Conservation (phyloP, 1,140 invertebrate species). For the Stegodyphus dumicola region DNA sequence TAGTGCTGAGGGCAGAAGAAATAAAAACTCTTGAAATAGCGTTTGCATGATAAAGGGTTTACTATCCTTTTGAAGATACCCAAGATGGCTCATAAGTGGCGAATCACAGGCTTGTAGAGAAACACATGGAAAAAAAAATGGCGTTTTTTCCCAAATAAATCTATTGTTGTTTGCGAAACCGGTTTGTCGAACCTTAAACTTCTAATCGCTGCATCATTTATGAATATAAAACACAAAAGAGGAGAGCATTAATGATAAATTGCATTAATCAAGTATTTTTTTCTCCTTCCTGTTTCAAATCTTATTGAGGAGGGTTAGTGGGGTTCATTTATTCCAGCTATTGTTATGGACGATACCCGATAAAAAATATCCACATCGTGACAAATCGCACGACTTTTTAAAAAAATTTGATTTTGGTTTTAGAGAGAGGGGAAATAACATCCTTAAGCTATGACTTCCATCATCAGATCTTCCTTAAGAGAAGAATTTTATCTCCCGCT, state of each 20-base stretch:
- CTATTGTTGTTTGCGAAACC: constrained; percentile 17
- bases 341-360: constrained; percentile 36
- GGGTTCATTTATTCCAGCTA: constrained; percentile 35
- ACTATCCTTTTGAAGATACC: too few species aligned
- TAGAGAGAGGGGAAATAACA: not conserved
- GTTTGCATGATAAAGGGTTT: too few species aligned
- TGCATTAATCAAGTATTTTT: constrained; percentile 50
- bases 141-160: not conserved
- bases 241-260: constrained; percentile 42
- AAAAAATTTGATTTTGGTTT: constrained; percentile 24
- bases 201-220: constrained; percentile 31
- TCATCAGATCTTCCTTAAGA: constrained; percentile 5
- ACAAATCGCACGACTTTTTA: constrained; percentile 48
- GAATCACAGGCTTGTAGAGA: not conserved
- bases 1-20: too few species aligned
- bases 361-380: constrained; percentile 31
- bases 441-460: not conserved
- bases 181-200: constrained; percentile 30
- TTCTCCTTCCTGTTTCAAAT: constrained; percentile 3
- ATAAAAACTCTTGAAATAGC: too few species aligned
- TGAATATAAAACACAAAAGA: constrained; percentile 45
- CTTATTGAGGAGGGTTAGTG: constrained; percentile 26
- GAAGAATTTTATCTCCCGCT: not conserved
- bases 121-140: too few species aligned
- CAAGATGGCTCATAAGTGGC: too few species aligned